Evolutionary conservation across 2,113 vertebrate genomes (phyloP).

Genomic region (Callithrix jacchus): DNA sequence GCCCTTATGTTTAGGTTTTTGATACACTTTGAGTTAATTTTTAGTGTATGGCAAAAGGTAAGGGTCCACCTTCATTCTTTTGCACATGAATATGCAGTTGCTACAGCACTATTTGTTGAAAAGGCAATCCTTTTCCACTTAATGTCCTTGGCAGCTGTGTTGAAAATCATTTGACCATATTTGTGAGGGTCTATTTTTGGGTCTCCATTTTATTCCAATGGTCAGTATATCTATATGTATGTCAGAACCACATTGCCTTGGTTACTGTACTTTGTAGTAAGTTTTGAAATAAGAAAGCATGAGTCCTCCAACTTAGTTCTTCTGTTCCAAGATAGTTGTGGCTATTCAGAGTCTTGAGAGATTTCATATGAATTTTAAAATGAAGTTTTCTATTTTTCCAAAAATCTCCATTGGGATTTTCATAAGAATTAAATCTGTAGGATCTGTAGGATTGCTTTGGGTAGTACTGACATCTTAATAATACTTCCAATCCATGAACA

Average conservation of each 20-base stretch:
- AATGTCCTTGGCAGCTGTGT: background rate
- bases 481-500: no score
- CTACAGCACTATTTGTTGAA: background rate
- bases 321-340: no score
- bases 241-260: background rate
- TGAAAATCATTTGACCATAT: background rate
- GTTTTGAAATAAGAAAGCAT: background rate
- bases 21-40: background rate
- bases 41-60: background rate
- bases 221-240: background rate
- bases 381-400: background rate
- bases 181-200: background rate
- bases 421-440: background rate
- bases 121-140: background rate
- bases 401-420: background rate
- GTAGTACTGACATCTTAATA: background rate
- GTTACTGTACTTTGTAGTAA: background rate
- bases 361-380: background rate
- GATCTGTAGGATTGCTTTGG: background rate
- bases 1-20: no score
- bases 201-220: background rate
- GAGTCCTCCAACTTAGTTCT: no score
- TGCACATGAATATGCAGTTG: background rate
- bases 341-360: background rate
- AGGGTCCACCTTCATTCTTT: background rate